Conservation (phyloP, 1,140 invertebrate genomes). For the Saccostrea echinata region DNA sequence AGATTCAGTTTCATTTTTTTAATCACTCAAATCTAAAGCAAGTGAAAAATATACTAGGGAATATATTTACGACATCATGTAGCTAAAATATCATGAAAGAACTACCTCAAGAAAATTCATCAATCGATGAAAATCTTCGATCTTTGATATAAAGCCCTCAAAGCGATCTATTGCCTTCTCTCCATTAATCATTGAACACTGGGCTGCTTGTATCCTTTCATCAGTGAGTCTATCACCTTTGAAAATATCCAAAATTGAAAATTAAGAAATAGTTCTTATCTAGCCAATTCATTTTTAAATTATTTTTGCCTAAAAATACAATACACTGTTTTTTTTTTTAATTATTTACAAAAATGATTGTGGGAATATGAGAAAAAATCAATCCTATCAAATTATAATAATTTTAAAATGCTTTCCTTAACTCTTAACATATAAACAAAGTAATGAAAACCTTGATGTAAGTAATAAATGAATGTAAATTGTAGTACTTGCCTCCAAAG, state of each 20-base stretch:
- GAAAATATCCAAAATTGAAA: background rate
- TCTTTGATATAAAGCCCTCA: conserved; percentile 50
- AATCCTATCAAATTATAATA: too few species aligned
- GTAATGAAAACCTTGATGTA: background rate
- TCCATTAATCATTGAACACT: conserved; percentile 28
- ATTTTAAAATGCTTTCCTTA: too few species aligned
- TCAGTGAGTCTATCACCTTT: conserved; percentile 46
- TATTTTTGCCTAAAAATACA: too few species aligned
- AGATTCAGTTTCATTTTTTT: background rate
- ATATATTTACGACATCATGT: too few species aligned
- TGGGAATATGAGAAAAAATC: too few species aligned
- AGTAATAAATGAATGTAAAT: background rate
- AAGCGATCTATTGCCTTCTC: conserved; percentile 22
- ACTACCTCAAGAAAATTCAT: conserved; percentile 45
- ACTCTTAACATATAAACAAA: background rate
- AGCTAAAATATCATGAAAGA: background rate
- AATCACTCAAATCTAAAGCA: background rate
- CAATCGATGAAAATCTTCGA: conserved; percentile 43
- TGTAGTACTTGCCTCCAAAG: conserved; percentile 34
- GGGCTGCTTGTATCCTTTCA: conserved; percentile 46
- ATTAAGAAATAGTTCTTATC: too few species aligned
- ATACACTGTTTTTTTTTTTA: too few species aligned
- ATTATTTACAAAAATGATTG: too few species aligned
- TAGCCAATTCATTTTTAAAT: too few species aligned
- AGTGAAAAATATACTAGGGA: too few species aligned